phyloP scores from a whole-genome alignment of 2,888 invertebrate species.

The Hoplodrina blanda region DNA sequence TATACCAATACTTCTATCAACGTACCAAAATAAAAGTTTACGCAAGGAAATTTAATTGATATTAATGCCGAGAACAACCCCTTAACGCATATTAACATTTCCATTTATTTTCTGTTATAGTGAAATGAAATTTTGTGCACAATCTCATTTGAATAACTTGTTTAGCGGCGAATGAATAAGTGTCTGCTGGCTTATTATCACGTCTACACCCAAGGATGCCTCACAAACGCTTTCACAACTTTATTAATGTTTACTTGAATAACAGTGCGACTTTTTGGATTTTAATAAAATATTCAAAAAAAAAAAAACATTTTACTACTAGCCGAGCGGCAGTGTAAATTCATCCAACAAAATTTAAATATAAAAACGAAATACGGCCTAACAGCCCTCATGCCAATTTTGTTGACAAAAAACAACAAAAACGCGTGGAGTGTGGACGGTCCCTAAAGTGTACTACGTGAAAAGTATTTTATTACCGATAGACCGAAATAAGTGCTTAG shows the following conservation, averaged over 20 bases:
- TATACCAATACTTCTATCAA: constrained; percentile 26
- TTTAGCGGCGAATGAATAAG: constrained; percentile 63
- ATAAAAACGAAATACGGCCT: constrained; percentile 22
- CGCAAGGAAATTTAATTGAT: constrained; percentile 34
- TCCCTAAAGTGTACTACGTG: constrained; percentile 48
- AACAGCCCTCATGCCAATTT: constrained; percentile 28
- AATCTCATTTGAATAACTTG: constrained; percentile 68
- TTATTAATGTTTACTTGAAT: constrained; percentile 8
- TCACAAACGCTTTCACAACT: constrained; percentile 25
- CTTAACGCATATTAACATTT: constrained; percentile 64
- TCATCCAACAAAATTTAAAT: constrained; percentile 28
- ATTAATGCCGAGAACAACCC: constrained; percentile 26
- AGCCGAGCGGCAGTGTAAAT: constrained; percentile 16
- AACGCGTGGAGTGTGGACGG: constrained; percentile 43
- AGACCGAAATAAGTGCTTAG: constrained; percentile 64
- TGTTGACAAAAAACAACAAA: constrained; percentile 33
- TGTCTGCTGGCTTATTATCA: constrained; percentile 58
- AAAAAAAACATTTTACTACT: constrained; percentile 14
- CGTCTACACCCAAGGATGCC: constrained; percentile 39
- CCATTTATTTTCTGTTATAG: constrained; percentile 64
- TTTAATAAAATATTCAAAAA: constrained; percentile 18
- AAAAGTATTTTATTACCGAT: constrained; percentile 60
- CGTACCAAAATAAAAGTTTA: constrained; percentile 19
- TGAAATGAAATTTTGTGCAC: constrained; percentile 62
- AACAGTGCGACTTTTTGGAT: constrained; percentile 4